Conservation (phyloP, 2,113 vertebrate species). For the Benitochromis conjunctus region DNA sequence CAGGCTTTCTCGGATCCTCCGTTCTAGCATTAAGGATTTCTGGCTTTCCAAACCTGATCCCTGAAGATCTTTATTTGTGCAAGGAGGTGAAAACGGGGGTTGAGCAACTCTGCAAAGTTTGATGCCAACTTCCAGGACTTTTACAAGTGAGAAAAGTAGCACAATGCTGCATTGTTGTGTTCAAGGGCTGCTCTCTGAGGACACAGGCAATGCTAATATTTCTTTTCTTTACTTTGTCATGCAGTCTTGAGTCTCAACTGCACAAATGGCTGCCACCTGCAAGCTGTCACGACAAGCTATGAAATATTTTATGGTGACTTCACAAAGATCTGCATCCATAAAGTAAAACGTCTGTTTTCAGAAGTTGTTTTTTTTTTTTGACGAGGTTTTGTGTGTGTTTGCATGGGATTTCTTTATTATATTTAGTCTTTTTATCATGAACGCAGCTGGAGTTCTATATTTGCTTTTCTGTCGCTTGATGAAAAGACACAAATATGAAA, state of each 20-base stretch:
- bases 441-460: neutral
- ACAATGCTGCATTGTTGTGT: constrained; percentile 31
- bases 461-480: neutral
- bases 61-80: constrained; percentile 6
- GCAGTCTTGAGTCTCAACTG: neutral
- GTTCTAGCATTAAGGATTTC: neutral
- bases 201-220: neutral
- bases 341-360: neutral
- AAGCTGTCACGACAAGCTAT: neutral
- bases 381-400: constrained; percentile 13
- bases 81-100: neutral
- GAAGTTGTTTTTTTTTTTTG: neutral
- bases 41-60: constrained; percentile 4
- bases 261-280: constrained; percentile 25
- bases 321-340: neutral
- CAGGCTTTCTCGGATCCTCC: neutral
- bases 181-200: neutral
- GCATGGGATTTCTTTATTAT: neutral
- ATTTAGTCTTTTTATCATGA: neutral
- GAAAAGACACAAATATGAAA: neutral
- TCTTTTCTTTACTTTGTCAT: constrained; percentile 19
- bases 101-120: neutral
- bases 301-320: neutral
- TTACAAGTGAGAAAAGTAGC: constrained; percentile 19
- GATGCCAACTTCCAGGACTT: constrained; percentile 42